Evolutionary conservation across 2,113 vertebrate species (phyloP), one percentile per base, ranked within the genome.

Genomic region (Rhinogobius similis): DNA sequence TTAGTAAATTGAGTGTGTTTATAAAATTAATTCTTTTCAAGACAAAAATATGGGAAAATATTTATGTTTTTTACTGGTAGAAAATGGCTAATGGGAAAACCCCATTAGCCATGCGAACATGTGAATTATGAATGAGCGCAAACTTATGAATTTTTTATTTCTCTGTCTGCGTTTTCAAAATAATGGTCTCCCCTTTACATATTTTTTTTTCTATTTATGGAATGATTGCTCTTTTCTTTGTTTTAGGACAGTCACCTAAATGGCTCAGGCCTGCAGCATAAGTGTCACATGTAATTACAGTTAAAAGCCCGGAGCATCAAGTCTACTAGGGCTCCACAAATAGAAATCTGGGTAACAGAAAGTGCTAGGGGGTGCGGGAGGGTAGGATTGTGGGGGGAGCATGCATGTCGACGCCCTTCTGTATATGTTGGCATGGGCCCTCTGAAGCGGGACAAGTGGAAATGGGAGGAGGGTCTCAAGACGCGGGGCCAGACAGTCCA

Each of bases 401-500:
- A 12, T 74, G 68, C 53, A 59, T 77, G 81, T 75, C 68, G 29
- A 73, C 59, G 69, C 70, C 81, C 73, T 63, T 73, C 67, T 82
- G 82, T 81, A 70, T 81, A 73, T 66, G 79, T 64, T 79, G 70
- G 79, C 69, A 65, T 77, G 68, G 67, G 79, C 77, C 73, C 65
- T 71, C 62, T 61, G 16, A 46, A 65, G 50, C 62, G 27, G 75
- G 62, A 83, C 44, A 61, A 58, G 68, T 55, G 65, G 46, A 41
- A 26, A 41, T 24, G 64, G 26, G 18, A 48, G 65, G 74, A 55
- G 70, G 69, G 41, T 72, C 70, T 82, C 70, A 88, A 84, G 83
- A 88, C 83, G 70, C 83, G 76, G 71, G 73, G 73, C 72, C 90
- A 90, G 90, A 91, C 85, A 85, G 86, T 65, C 69, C 77, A 83